Percentiles rank a stretch among this genome's conserved stretches.
phyloP scores from a whole-genome alignment of 2,888 invertebrate species.

The Melanostoma mellinum region DNA sequence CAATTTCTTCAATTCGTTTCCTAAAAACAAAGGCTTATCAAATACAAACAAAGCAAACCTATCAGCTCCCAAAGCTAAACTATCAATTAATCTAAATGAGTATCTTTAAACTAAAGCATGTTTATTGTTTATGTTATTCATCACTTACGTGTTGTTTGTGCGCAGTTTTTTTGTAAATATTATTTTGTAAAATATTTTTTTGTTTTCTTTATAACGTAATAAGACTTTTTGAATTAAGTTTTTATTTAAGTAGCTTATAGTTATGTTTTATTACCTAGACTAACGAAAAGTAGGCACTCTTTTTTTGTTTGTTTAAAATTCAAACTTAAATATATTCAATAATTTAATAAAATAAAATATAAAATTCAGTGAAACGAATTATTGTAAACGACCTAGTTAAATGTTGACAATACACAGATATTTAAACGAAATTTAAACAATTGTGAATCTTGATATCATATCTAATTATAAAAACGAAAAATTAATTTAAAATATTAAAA shows the following conservation, averaged over 20 bases:
- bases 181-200: too few species aligned
- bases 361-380: background rate
- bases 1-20: too few species aligned
- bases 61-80: conserved; percentile 22
- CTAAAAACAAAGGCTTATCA: background rate
- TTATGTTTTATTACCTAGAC: too few species aligned
- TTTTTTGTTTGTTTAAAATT: background rate
- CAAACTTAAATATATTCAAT: background rate
- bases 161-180: too few species aligned
- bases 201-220: too few species aligned
- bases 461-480: background rate
- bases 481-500: conserved; percentile 6
- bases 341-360: background rate
- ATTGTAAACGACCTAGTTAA: conserved; percentile 45
- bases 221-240: too few species aligned
- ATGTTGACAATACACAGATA: conserved; percentile 64
- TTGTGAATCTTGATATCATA: conserved; percentile 13
- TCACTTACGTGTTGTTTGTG: too few species aligned
- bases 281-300: too few species aligned
- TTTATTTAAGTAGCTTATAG: too few species aligned
- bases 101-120: background rate
- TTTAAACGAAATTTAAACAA: conserved; percentile 17
- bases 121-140: conserved; percentile 8
- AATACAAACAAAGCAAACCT: conserved; percentile 6
- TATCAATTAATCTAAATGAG: background rate